Evolutionary conservation across 2,113 vertebrate species (phyloP).

Genomic region (Daphoenositta chrysoptera): DNA sequence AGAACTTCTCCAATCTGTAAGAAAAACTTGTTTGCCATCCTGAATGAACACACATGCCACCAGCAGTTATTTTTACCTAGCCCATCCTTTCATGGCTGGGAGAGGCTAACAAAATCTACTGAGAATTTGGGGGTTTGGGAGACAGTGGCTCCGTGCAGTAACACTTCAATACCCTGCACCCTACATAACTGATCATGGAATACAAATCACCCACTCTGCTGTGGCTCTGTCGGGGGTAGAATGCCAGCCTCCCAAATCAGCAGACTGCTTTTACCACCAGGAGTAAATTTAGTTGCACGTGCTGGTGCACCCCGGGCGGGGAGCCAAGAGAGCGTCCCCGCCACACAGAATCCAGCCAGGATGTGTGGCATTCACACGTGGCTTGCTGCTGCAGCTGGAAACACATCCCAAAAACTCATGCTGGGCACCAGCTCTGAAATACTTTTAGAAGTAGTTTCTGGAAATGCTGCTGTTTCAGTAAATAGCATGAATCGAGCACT

Average conservation of each 20-base stretch:
- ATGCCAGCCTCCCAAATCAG: neutral
- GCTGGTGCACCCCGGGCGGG: neutral
- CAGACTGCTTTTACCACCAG: neutral
- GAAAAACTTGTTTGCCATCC: neutral
- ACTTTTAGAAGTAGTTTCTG: neutral
- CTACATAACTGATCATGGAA: neutral
- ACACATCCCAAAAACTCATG: neutral
- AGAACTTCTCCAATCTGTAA: neutral
- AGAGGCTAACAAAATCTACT: neutral
- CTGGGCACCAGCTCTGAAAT: neutral
- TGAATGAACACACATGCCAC: neutral
- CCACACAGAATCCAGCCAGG: neutral
- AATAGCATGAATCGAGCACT: neutral
- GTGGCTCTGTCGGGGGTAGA: neutral
- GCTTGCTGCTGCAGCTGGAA: neutral
- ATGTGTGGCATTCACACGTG: neutral
- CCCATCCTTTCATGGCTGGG: neutral
- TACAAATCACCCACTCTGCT: neutral
- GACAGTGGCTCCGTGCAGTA: neutral
- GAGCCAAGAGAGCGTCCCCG: neutral
- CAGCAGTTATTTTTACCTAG: slow-evolving; percentile 1
- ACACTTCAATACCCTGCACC: accelerated
- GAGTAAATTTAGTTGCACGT: neutral
- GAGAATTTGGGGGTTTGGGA: neutral
- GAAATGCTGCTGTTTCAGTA: neutral